A percentile compares a stretch with the other conserved stretches of the same genome.
phyloP scores from a whole-genome alignment of 2,797 vertebrate species.

The Leptoclinus maculatus region DNA sequence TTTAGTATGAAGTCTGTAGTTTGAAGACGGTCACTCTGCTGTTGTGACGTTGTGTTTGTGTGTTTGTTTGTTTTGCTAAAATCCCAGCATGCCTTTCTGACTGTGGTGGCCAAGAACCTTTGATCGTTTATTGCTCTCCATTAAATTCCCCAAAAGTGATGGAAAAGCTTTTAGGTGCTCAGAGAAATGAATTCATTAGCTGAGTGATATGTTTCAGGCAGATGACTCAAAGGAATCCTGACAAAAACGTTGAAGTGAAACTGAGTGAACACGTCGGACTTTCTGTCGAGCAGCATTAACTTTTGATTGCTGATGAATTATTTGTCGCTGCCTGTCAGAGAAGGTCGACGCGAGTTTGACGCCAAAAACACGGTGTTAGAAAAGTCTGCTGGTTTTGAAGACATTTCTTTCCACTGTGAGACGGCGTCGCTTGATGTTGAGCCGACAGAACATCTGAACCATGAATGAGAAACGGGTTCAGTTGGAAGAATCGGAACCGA shows the following conservation, averaged over 20 bases:
- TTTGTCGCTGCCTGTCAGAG: background rate
- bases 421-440: background rate
- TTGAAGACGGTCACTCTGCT: background rate
- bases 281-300: background rate
- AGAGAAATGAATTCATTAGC: background rate
- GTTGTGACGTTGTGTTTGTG: background rate
- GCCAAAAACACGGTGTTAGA: background rate
- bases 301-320: background rate
- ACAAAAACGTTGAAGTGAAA: background rate
- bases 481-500: background rate
- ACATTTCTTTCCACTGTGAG: background rate
- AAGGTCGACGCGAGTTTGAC: background rate
- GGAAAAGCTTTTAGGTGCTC: slow-evolving; percentile 24
- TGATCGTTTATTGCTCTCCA: background rate
- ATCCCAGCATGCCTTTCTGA: slow-evolving; percentile 31
- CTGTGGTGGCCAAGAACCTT: background rate
- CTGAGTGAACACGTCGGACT: background rate
- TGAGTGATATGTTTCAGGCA: background rate
- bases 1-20: background rate
- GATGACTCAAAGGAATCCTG: background rate
- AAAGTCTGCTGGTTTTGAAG: background rate
- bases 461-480: slow-evolving; percentile 14
- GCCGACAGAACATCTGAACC: slow-evolving; percentile 8
- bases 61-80: background rate
- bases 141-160: background rate